Base-by-base conservation (phyloP, 2,113 vertebrate genomes). In the Mus pahari region DNA sequence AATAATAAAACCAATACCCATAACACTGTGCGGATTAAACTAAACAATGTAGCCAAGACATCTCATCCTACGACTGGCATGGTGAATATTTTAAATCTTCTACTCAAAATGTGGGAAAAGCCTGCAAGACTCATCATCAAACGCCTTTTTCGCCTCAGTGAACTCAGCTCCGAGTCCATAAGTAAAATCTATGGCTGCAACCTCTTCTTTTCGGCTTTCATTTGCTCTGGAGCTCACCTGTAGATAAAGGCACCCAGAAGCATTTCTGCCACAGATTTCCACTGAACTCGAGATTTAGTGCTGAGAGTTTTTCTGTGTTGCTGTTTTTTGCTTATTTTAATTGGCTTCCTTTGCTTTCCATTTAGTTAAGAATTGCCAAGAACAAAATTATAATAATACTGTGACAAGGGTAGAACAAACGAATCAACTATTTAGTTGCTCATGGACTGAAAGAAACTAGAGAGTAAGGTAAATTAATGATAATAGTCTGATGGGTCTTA, bases 321-420 rank as follows among this genome's bases (percentile, higher is more conserved):
- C n/a, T 53, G 10, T 28, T 11, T 64, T 70, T 62, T 86, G 5
- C 50, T 90, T 92, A 22, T 58, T 95, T 91, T 53, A 9, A 19
- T 86, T 42, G 71, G 13, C 48, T 95, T 84, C 11, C 12, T n/a
- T 91, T 93, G 28, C 48, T 86, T 93, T 89, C 22, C 68, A 92
- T 83, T 92, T 22, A 75, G 48, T 79, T 26, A 84, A 87, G 58
- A 82, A 88, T 88, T 64, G n/a, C 94, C 91, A 74, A 90, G 62
- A 93, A 92, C 9, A 96, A 93, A 92, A 90, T 86, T 26, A 66
- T 10, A 24, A 0, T 33, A 86, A 55, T 31, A 48, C 33, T 26
- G 10, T 20, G 71, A 71, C 17, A 39, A 1, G 5, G 36, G 86
- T 70, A 4, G 12, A 33, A 39, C 58, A 58, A 42, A 66, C 8